These are phyloP conservation scores for Rhabdomys dilectus DNA, from an alignment of 2,113 vertebrate species.

Conservation along the genomic window DNA sequence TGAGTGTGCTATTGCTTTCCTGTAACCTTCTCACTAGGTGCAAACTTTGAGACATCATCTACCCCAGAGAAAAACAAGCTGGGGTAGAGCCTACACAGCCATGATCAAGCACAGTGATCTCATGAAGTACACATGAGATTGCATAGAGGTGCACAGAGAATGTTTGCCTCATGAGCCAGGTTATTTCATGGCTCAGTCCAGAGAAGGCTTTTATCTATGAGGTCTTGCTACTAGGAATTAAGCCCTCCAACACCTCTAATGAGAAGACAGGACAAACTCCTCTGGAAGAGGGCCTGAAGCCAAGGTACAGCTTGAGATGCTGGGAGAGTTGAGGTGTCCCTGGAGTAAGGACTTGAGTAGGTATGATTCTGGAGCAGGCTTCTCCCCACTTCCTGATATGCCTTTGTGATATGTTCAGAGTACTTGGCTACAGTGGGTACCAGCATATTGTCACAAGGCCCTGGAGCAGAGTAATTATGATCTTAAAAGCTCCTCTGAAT, in stretches of 20 bases:
- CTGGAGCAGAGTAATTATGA: not conserved
- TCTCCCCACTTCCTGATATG: not conserved
- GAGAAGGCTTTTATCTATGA: not conserved
- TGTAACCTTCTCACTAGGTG: not conserved
- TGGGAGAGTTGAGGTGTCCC: not conserved
- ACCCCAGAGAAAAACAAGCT: not conserved
- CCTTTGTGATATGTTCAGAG: not conserved
- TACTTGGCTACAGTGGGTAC: not conserved
- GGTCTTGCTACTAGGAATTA: not conserved
- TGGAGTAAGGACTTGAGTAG: fast-evolving
- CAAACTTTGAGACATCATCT: not conserved
- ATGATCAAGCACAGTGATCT: not conserved
- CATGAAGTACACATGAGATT: not conserved
- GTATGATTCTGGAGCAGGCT: not conserved
- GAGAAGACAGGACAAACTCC: not conserved
- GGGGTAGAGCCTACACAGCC: not conserved
- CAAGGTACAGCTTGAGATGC: not conserved
- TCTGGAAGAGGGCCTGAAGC: not conserved
- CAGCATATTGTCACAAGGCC: fast-evolving
- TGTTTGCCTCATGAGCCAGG: not conserved
- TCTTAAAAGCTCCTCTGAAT: not conserved
- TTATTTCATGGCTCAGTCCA: not conserved
- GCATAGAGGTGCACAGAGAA: not conserved
- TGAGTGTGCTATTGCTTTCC: not conserved
- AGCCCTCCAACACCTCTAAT: not conserved